These are phyloP conservation scores for Microchirus variegatus DNA, from an alignment of 2,797 vertebrate species.

Conservation along the genomic window DNA sequence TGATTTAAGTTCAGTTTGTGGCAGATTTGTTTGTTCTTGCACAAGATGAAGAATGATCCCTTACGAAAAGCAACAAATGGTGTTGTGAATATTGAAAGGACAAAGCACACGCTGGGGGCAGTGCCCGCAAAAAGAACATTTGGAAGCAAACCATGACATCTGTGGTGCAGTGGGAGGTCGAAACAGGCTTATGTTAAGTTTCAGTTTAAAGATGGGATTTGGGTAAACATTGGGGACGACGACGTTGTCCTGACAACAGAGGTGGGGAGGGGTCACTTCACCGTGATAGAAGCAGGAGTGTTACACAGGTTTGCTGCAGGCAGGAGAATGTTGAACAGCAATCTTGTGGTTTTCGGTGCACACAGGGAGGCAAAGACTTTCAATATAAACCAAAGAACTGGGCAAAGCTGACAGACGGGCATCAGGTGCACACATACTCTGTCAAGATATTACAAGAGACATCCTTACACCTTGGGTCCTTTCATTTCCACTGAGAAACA, in stretches of 20 bases:
- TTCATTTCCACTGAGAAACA: conserved; percentile 31
- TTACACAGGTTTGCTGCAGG: not conserved
- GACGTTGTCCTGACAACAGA: conserved; percentile 6
- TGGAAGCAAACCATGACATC: conserved; percentile 29
- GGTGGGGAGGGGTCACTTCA: conserved; percentile 26
- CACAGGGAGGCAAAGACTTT: conserved; percentile 46
- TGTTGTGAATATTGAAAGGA: conserved; percentile 29
- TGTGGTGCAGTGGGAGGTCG: not conserved
- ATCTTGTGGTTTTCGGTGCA: conserved; percentile 51
- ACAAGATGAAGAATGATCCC: conserved; percentile 33
- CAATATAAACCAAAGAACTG: conserved; percentile 67
- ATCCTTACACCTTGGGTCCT: conserved; percentile 10
- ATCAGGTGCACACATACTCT: conserved; percentile 17
- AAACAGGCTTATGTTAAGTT: conserved; percentile 2
- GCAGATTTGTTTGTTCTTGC: conserved; percentile 21
- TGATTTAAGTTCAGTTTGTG: conserved; percentile 18
- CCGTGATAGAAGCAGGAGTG: conserved; percentile 2
- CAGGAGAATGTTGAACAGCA: too few relatives aligned
- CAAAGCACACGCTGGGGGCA: conserved; percentile 15
- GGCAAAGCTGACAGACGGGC: conserved; percentile 11
- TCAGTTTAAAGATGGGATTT: conserved; percentile 3
- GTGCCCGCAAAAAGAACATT: conserved; percentile 1
- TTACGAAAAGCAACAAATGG: conserved; percentile 32
- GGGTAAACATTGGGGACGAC: conserved; percentile 1
- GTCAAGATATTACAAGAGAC: conserved; percentile 20